These are phyloP conservation scores for Nicator chloris DNA, from an alignment of 2,113 vertebrate genomes.

Conservation along the genomic window DNA sequence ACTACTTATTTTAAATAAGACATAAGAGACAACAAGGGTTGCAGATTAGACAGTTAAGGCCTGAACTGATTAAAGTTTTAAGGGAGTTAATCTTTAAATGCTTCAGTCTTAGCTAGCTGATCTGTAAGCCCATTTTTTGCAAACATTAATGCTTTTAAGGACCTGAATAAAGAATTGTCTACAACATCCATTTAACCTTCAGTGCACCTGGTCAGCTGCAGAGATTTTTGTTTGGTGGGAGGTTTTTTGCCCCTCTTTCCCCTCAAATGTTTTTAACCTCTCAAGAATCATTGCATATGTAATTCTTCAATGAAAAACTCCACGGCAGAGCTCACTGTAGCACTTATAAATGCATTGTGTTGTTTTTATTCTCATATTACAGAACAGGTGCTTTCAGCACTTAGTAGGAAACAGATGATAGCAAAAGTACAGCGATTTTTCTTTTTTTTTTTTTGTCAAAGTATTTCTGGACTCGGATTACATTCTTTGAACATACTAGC, in stretches of 20 bases:
- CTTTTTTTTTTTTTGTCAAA: neutral
- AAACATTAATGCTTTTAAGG: neutral
- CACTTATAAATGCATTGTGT: neutral
- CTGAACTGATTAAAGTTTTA: constrained; percentile 48
- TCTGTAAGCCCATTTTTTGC: constrained; percentile 36
- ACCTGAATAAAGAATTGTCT: neutral
- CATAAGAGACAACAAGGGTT: neutral
- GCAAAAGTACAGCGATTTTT: neutral
- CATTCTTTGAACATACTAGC: neutral
- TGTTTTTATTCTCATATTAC: neutral
- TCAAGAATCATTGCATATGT: neutral
- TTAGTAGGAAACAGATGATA: neutral
- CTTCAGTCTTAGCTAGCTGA: constrained; percentile 15
- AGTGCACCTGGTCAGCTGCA: neutral
- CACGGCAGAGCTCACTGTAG: neutral
- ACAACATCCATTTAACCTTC: neutral
- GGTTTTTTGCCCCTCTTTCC: neutral
- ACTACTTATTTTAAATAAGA: neutral
- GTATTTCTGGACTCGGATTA: neutral
- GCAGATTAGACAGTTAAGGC: neutral
- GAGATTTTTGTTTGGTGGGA: neutral
- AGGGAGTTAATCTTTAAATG: constrained; percentile 22
- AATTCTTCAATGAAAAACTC: neutral
- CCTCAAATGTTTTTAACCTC: neutral
- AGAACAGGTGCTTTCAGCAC: neutral